phyloP scores from a whole-genome alignment of 2,113 vertebrate genomes.

The Uria lomvia region DNA sequence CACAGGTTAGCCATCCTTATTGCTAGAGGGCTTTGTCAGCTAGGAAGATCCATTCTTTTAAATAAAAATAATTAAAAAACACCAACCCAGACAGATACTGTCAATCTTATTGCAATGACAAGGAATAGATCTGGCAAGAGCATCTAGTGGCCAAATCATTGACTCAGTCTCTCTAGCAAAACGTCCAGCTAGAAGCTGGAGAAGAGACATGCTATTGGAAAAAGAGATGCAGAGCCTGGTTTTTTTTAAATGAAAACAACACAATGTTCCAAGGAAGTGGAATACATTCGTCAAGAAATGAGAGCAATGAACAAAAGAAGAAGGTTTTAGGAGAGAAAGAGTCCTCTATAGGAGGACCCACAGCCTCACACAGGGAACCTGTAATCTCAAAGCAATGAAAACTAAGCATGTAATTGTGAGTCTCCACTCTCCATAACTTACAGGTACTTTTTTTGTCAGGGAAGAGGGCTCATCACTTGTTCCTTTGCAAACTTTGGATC shows the following conservation, averaged over 20 bases:
- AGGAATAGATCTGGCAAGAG: background rate
- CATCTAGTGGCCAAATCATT: background rate
- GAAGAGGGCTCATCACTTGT: background rate
- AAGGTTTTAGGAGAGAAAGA: background rate
- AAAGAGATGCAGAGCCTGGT: background rate
- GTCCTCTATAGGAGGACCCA: background rate
- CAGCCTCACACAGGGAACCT: background rate
- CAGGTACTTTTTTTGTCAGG: background rate
- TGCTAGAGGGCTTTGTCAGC: background rate
- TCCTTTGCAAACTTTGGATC: background rate
- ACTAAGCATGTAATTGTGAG: background rate
- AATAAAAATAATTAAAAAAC: background rate
- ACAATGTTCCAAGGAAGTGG: background rate
- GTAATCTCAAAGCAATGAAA: accelerated
- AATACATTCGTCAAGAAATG: background rate
- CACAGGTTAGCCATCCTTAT: background rate
- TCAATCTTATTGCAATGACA: background rate
- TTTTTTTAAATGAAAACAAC: background rate
- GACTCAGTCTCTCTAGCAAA: background rate
- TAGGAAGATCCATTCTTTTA: background rate
- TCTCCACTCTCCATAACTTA: background rate
- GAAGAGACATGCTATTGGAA: background rate
- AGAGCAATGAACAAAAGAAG: background rate
- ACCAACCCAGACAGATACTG: background rate
- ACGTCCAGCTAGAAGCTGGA: background rate